Conservation (phyloP, 35 echinoderm and acorn worm species). For the Stichopus chloronotus region DNA sequence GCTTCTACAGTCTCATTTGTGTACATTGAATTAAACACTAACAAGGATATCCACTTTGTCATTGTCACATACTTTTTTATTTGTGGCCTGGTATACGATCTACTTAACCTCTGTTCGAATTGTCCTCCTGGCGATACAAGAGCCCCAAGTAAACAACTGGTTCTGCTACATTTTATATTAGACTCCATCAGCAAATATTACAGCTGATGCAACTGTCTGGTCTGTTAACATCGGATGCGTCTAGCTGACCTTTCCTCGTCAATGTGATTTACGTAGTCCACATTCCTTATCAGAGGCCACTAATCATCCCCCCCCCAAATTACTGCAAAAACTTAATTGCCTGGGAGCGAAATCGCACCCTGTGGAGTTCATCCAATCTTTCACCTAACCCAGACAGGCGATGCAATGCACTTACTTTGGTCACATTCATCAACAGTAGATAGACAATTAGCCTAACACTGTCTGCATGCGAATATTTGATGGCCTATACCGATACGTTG, state of each 20-base stretch:
- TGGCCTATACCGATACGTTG: no score
- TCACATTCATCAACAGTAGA: not conserved
- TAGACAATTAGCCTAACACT: not conserved
- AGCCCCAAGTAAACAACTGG: not conserved
- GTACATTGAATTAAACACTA: no score
- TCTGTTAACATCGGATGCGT: not conserved
- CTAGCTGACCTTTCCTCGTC: constrained; percentile 32
- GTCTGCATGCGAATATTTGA: not conserved
- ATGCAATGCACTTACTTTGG: not conserved
- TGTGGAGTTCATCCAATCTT: constrained; percentile 17
- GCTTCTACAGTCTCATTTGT: no score
- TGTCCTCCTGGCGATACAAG: not conserved
- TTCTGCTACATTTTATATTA: constrained; percentile 26
- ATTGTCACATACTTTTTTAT: not conserved
- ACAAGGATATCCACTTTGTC: no score
- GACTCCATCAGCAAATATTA: constrained; percentile 27
- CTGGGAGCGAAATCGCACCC: constrained; percentile 15
- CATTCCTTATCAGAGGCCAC: constrained; percentile 25
- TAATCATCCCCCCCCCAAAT: constrained; percentile 49
- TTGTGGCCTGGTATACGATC: not conserved
- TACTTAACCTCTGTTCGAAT: constrained; percentile 1
- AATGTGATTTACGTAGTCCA: constrained; percentile 8
- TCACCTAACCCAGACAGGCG: not conserved
- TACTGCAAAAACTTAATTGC: constrained; percentile 34
- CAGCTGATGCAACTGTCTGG: not conserved